Conservation (phyloP, 2,888 invertebrate genomes). For the Hemithea aestivaria region DNA sequence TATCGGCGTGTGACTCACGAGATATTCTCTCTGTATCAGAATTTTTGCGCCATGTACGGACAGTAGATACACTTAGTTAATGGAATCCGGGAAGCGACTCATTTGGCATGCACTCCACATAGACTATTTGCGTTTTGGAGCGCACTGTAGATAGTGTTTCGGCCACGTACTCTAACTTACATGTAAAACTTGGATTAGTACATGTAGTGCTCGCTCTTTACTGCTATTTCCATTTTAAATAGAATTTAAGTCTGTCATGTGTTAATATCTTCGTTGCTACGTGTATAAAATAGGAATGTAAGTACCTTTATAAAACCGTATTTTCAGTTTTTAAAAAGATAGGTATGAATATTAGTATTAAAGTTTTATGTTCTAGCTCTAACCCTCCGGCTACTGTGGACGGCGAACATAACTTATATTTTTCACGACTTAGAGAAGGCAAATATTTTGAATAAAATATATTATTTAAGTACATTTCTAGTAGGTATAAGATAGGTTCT, state of each 20-base stretch:
- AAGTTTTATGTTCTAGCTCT: neutral
- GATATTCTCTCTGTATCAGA: constrained; percentile 23
- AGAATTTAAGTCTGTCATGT: too few relatives aligned
- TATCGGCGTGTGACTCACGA: constrained; percentile 27
- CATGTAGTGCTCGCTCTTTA: constrained; percentile 17
- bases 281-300: too few relatives aligned
- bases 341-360: too few relatives aligned
- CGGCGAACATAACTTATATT: constrained; percentile 23
- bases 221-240: too few relatives aligned
- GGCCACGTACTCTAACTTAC: constrained; percentile 25
- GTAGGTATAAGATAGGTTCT: constrained; percentile 25
- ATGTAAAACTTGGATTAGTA: constrained; percentile 12
- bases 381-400: constrained; percentile 15
- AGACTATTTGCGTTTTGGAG: constrained; percentile 28
- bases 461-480: constrained; percentile 40
- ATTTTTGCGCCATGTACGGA: constrained; percentile 8
- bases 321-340: too few relatives aligned
- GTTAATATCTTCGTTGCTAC: too few relatives aligned
- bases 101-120: constrained; percentile 29
- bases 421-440: constrained; percentile 42
- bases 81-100: constrained; percentile 20
- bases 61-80: constrained; percentile 13
- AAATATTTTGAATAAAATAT: constrained; percentile 29
- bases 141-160: constrained; percentile 28
- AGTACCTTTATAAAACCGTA: too few relatives aligned